Percentiles rank a stretch among this genome's conserved stretches.
These are phyloP conservation scores for Galeopterus variegatus DNA, from an alignment of 2,113 vertebrate species.

Conservation along the genomic window DNA sequence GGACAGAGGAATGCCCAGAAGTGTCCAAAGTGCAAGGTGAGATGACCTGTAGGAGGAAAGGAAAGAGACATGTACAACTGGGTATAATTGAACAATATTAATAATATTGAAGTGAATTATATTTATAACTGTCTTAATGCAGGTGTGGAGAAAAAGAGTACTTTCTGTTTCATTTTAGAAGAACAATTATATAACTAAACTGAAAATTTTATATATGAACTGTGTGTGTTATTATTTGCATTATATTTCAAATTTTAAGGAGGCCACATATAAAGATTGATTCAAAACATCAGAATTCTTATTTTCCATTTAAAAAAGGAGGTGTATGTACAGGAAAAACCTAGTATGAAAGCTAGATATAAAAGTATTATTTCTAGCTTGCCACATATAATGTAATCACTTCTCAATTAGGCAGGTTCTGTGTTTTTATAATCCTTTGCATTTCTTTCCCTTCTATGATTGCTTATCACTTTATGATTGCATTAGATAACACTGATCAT, in stretches of 20 bases:
- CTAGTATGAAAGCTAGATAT: neutral
- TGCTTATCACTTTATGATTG: neutral
- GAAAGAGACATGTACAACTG: neutral
- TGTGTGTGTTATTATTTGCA: neutral
- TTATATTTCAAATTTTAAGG: neutral
- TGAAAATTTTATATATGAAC: neutral
- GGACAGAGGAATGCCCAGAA: slow-evolving; percentile 99
- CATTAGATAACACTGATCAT: neutral
- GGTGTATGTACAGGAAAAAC: neutral
- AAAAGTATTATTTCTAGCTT: neutral
- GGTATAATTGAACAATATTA: neutral
- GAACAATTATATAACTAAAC: neutral
- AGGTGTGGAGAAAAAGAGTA: neutral
- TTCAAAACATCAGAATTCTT: neutral
- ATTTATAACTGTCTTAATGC: neutral
- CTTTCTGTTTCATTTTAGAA: slow-evolving; percentile 17
- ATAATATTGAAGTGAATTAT: neutral
- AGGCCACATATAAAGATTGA: neutral
- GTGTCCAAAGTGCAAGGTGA: slow-evolving; percentile 98
- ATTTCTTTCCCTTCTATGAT: neutral
- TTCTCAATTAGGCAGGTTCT: neutral
- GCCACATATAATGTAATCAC: neutral
- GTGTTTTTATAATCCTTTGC: neutral
- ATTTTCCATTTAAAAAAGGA: neutral
- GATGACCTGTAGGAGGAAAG: slow-evolving; percentile 55